Evolutionary conservation across 2,113 vertebrate genomes (phyloP), one percentile per base, ranked within the genome.

Genomic region (Acanthisitta chloris): DNA sequence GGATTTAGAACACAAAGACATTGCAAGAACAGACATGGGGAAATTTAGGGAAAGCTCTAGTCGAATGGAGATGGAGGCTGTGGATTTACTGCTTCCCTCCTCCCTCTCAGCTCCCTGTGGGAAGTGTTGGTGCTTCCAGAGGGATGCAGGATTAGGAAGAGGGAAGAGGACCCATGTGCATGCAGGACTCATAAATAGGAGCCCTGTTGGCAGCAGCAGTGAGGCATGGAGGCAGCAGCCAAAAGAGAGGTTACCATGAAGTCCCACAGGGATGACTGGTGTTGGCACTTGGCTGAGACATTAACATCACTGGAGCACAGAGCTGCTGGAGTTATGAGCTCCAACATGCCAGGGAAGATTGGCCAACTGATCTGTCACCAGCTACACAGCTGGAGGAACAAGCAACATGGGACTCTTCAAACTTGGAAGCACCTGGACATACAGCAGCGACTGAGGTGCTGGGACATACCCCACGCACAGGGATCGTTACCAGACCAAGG

Each of bases 401-500:
- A 73, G 42, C 31, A 42, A 2, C 0, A 0, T 16, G 23, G 9
- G 17, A 45, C 31, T 38, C 67, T 4, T 17, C 13, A 14, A 59
- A 40, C 10, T 42, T 9, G 1, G 54, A 46, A 71, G 7, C 5
- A 43, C 13, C 42, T 2, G 1, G 26, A 26, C 3, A 0, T 3
- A 1, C 2, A 36, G 70, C 61, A 12, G 1, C 0, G 1, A 46
- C 31, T 3, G 6, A 38, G 4, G 21, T 12, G n/a, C 52, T 42
- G 52, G 36, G 43, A 29, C 0, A 4, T 13, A 17, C 14, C 55
- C 54, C 12, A 3, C 14, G 8, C 10, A 5, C 52, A 23, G 42
- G 26, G 26, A 5, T 42, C 2, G 0, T 55, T 33, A 8, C 16
- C 73, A 82, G 16, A 29, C 10, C 84, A 26, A 52, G 42, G 34